Percentiles rank a stretch among this genome's conserved stretches.
Conservation (phyloP, 2,797 vertebrate genomes). For the Melanotaenia parkinsoni region DNA sequence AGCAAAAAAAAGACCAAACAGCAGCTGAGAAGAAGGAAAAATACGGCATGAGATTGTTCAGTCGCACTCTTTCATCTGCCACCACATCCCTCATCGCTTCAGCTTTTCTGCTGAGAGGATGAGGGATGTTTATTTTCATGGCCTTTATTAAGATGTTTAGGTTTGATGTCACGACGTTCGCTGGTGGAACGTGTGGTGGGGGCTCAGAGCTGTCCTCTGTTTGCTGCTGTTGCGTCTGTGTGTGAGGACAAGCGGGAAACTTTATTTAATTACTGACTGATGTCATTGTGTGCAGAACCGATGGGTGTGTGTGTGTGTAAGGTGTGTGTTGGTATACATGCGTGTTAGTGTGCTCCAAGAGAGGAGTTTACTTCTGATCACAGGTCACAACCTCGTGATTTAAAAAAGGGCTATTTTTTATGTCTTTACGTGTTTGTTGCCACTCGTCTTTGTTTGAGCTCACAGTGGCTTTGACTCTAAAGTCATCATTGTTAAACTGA, state of each 20-base stretch:
- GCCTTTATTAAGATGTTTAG: constrained; percentile 35
- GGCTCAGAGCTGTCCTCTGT: constrained; percentile 65
- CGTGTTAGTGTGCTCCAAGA: constrained; percentile 65
- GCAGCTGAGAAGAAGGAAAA: constrained; percentile 7
- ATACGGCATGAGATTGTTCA: constrained; percentile 55
- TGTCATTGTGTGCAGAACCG: constrained; percentile 24
- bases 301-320: not conserved
- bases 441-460: constrained; percentile 17
- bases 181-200: constrained; percentile 54
- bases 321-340: constrained; percentile 27
- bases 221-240: not conserved
- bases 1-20: constrained; percentile 23
- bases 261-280: constrained; percentile 37
- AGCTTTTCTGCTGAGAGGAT: constrained; percentile 24
- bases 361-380: constrained; percentile 80
- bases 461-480: not conserved
- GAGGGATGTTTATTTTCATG: constrained; percentile 41
- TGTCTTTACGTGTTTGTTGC: constrained; percentile 27
- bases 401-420: constrained; percentile 79
- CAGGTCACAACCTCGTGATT: constrained; percentile 76
- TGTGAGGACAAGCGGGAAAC: constrained; percentile 35
- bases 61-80: constrained; percentile 40
- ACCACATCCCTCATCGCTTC: constrained; percentile 11
- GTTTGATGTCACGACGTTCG: constrained; percentile 36
- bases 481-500: constrained; percentile 16